Evolutionary conservation across 1,140 invertebrate species (phyloP), one percentile per base, ranked within the genome.

Genomic region (Acyrthosiphon pisum): DNA sequence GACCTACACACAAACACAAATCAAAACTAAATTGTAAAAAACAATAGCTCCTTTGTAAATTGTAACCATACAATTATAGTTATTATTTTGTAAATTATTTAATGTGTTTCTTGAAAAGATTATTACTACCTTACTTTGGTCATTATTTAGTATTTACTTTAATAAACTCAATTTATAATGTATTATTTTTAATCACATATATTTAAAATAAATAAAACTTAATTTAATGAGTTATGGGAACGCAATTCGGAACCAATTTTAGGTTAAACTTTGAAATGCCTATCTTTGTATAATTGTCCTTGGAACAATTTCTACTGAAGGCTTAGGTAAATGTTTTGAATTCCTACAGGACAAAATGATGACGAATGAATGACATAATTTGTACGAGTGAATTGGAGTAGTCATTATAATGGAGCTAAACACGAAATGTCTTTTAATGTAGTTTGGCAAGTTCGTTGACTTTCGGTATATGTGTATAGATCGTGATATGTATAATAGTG

Each of bases 371-470:
- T 41, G 37, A 26, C 37, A 41, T 84, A 23, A 84, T 84, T 84
- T 84, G 81, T 44, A 26, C 7, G 22, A 84, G 22, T 41, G 37
- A 37, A 41, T 41, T 84, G 8, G 9, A 41, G 37, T 84, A 41
- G 22, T 41, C 26, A 44, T 84, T 44, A 44, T 84, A 44, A 11
- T 44, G 37, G 3, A 84, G 22, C 30, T 84, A 41, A 26, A 84
- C 83, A 84, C 37, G 23, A 44, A 84, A 84, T 84, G 23, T 11
- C 8, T 87, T 87, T 87, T 48, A 46, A 87, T 46, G 44, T 46
- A 26, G 30, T 87, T 48, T 87, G 44, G 84, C 26, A 87, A 87
- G 84, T 87, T 87, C 84, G 14, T 87, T 87, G 44, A 30, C 84
- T 87, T 87, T 48, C 0, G 30, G 44, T 86, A 83, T 37, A 48